Evolutionary conservation across 2,113 vertebrate species (phyloP).

Genomic region (Symphodus melops): DNA sequence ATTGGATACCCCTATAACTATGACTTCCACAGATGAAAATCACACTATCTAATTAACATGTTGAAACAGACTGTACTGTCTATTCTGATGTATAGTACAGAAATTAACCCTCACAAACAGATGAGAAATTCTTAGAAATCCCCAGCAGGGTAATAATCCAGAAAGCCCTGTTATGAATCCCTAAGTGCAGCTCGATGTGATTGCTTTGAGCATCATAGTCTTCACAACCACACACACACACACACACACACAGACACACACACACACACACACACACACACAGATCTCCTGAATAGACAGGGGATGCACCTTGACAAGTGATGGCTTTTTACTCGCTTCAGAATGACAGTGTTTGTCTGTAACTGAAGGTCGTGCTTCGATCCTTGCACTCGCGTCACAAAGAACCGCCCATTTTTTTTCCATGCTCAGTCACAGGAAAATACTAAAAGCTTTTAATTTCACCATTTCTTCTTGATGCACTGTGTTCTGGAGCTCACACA

Average conservation of each 20-base stretch:
- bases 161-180: conserved; percentile 6
- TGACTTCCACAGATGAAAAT: neutral
- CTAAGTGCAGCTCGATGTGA: conserved; percentile 13
- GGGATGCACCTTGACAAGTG: conserved; percentile 43
- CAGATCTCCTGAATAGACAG: conserved; percentile 36
- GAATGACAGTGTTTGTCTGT: conserved; percentile 53
- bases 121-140: neutral
- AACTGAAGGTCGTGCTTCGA: conserved; percentile 59
- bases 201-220: conserved; percentile 12
- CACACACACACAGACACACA: conserved; percentile 7
- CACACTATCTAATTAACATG: neutral
- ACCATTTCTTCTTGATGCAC: conserved; percentile 11
- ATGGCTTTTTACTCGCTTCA: conserved; percentile 48
- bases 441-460: conserved; percentile 28
- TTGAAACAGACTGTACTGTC: neutral
- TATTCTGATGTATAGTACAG: neutral
- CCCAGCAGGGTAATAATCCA: neutral
- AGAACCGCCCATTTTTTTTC: conserved; percentile 13
- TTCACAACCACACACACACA: neutral
- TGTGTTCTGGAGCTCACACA: conserved; percentile 16
- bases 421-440: neutral
- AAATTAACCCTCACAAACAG: conserved; percentile 5
- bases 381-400: conserved; percentile 15
- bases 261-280: conserved; percentile 9
- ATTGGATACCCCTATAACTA: neutral